Percentiles rank a stretch among this genome's conserved stretches.
phyloP scores from a whole-genome alignment of 2,113 vertebrate species.

The Ancistrus triradiatus region DNA sequence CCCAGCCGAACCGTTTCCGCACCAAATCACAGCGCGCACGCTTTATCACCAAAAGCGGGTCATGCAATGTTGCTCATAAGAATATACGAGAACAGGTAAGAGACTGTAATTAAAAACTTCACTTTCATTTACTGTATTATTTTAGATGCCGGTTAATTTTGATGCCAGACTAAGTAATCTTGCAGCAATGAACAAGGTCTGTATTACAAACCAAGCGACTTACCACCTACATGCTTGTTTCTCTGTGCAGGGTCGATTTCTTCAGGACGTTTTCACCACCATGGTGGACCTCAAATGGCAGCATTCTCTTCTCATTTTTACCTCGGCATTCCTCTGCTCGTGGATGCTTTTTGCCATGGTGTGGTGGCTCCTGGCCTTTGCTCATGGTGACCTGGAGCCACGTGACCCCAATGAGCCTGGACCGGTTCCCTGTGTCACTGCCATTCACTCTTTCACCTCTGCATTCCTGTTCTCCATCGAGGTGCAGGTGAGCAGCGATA shows the following conservation, averaged over 20 bases:
- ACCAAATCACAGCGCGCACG: conserved; percentile 62
- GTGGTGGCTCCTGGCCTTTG: conserved; percentile 80
- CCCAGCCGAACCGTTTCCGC: conserved; percentile 57
- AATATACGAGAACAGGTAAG: conserved; percentile 78
- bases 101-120: neutral
- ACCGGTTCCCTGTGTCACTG: conserved; percentile 72
- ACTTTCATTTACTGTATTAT: neutral
- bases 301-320: conserved; percentile 78
- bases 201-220: too few species aligned
- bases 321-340: conserved; percentile 78
- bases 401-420: conserved; percentile 45
- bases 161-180: neutral
- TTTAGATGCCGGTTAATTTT: too few species aligned
- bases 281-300: conserved; percentile 83
- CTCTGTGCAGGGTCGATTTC: conserved; percentile 70
- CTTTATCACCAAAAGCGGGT: conserved; percentile 75
- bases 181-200: neutral
- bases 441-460: conserved; percentile 77
- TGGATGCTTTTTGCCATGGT: conserved; percentile 81
- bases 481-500: conserved; percentile 65
- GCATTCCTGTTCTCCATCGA: conserved; percentile 82
- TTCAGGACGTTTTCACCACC: conserved; percentile 80
- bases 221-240: too few species aligned
- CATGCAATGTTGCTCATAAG: conserved; percentile 81
- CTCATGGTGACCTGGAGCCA: conserved; percentile 75